Conservation (phyloP, 2,113 vertebrate genomes). For the Machaerirhynchus nigripectus region DNA sequence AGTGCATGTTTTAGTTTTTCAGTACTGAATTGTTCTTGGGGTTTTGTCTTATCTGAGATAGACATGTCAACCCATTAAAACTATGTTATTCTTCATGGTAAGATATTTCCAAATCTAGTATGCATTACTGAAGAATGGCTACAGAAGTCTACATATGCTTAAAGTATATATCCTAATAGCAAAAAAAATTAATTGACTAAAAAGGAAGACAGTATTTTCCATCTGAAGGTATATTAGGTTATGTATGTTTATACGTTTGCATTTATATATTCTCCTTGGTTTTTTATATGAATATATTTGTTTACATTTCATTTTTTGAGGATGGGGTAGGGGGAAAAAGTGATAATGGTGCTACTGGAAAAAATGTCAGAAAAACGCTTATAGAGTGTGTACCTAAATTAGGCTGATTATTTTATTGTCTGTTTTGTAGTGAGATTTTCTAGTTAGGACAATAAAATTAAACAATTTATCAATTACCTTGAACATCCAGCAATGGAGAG, state of each 20-base stretch:
- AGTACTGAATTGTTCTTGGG: background rate
- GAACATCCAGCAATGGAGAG: background rate
- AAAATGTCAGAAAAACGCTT: background rate
- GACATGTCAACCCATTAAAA: background rate
- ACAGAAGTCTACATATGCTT: background rate
- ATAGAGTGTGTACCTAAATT: background rate
- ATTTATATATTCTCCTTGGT: background rate
- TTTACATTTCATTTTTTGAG: background rate
- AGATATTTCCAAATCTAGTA: background rate
- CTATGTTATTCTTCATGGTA: background rate
- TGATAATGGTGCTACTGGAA: background rate
- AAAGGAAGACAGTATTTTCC: background rate
- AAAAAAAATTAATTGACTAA: background rate
- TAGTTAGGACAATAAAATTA: background rate
- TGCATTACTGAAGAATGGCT: background rate
- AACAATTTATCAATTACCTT: background rate
- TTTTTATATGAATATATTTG: background rate
- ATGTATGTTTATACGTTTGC: background rate
- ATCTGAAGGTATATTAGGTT: background rate
- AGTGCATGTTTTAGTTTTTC: conserved; percentile 6
- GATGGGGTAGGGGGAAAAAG: background rate
- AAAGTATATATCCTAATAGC: background rate
- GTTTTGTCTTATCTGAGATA: conserved; percentile 11
- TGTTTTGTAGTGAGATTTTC: background rate
- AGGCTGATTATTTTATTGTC: background rate